phyloP scores from a whole-genome alignment of 2,888 invertebrate genomes.

The Pristionchus japonicus region DNA sequence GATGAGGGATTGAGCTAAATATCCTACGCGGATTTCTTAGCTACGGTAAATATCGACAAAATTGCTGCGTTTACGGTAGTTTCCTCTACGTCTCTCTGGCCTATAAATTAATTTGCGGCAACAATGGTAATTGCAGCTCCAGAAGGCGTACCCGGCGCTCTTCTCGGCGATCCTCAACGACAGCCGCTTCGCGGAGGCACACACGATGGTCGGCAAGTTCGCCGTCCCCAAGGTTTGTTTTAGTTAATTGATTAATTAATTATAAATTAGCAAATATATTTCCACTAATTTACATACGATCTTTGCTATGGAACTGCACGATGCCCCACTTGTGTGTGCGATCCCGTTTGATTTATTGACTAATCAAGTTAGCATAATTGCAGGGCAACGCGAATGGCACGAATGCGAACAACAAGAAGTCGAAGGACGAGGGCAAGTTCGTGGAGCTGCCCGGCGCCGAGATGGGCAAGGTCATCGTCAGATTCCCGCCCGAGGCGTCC shows the following conservation, averaged over 20 bases:
- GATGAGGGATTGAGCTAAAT: too few relatives aligned
- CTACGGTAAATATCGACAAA: too few relatives aligned
- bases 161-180: constrained; percentile 56
- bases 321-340: too few relatives aligned
- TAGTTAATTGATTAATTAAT: background rate
- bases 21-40: too few relatives aligned
- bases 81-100: too few relatives aligned
- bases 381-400: background rate
- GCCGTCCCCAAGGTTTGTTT: constrained; percentile 46
- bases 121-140: constrained; percentile 57
- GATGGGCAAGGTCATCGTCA: constrained; percentile 95
- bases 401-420: constrained; percentile 50
- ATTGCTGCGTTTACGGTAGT: too few relatives aligned
- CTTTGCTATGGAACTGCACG: too few relatives aligned
- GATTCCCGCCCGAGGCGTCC: constrained; percentile 99
- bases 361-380: too few relatives aligned
- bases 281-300: too few relatives aligned
- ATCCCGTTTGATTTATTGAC: too few relatives aligned
- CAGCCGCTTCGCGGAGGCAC: constrained; percentile 54
- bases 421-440: constrained; percentile 94
- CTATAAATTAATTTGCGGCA: too few relatives aligned
- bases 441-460: constrained; percentile 95
- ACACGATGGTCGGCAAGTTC: constrained; percentile 58
- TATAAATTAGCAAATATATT: too few relatives aligned
- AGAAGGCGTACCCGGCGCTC: constrained; percentile 54